Base-by-base conservation (phyloP, 2,113 vertebrate species). In the Leiothrix lutea region DNA sequence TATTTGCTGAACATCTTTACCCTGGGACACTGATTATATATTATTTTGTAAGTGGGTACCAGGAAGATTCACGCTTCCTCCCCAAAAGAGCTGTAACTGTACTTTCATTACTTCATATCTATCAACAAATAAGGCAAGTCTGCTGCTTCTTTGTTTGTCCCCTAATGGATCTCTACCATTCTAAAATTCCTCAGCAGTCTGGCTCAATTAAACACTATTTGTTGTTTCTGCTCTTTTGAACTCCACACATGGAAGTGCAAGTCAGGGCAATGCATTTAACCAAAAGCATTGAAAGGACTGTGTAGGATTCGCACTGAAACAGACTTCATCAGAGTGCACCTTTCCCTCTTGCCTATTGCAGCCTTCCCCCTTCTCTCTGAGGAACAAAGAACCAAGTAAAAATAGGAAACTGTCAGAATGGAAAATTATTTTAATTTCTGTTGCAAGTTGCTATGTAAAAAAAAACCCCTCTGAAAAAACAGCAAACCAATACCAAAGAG, bases 401-500 rank as follows among this genome's bases (percentile, higher is more conserved):
- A 93, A 84, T 35, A 84, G 31, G 38, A 85, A 94, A 57, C 36
- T 83, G 17, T 69, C 8, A 3, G 26, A 80, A 86, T 3, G 1
- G 56, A 66, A 66, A 38, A 67, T 78, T 71, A 77, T 77, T 97
- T 90, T 73, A 81, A 88, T 82, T 82, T 69, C 72, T 65, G 36
- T 91, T 94, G 56, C 60, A 91, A 95, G 74, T 50, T 94, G 45
- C 88, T 72, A 42, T 35, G 65, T 56, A 70, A 70, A 87, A 85
- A 86, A 38, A 36, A 28, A 56, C 3, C 1, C 1, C 61, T 92
- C 86, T 80, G 53, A 78, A 91, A 91, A 94, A 84, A 15, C 28
- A 88, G 82, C 36, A 94, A 86, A 88, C 74, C 66, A 56, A 64
- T 66, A 70, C 60, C 64, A 92, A 83, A 86, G 92, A 96, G 61